These are phyloP conservation scores for Mobula birostris DNA, from an alignment of 2,113 vertebrate species.

Conservation along the genomic window DNA sequence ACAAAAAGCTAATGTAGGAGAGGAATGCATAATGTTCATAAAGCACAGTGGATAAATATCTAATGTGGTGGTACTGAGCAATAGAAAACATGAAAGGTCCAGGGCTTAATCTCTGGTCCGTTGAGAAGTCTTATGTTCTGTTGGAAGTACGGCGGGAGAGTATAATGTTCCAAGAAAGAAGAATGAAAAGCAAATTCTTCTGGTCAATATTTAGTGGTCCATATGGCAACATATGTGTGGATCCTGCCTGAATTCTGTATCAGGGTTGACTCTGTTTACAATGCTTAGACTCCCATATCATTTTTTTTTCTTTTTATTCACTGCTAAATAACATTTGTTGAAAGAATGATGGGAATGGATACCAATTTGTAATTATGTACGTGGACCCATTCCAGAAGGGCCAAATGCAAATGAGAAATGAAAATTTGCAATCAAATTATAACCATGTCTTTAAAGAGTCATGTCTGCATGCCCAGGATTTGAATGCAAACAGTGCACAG, in stretches of 20 bases:
- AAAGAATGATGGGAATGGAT: not conserved
- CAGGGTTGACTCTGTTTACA: not conserved
- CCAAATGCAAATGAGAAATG: not conserved
- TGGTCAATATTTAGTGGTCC: not conserved
- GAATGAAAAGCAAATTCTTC: not conserved
- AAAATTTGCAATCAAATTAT: not conserved
- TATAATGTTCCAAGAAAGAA: not conserved
- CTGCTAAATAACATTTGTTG: not conserved
- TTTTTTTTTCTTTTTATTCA: not conserved
- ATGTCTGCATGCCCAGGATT: not conserved
- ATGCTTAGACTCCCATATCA: not conserved
- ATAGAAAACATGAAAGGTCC: not conserved
- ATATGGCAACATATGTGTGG: not conserved
- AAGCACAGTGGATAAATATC: not conserved
- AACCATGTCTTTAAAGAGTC: not conserved
- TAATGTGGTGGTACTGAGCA: not conserved
- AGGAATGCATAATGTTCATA: not conserved
- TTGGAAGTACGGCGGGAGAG: not conserved
- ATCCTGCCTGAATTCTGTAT: not conserved
- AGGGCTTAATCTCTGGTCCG: not conserved
- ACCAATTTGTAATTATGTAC: not conserved
- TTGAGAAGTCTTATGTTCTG: not conserved
- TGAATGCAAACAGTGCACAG: not conserved
- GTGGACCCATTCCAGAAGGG: not conserved
- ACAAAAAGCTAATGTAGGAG: not conserved